Percentiles rank a stretch among this genome's conserved stretches.
Evolutionary conservation across 2,888 invertebrate genomes (phyloP).

Genomic region (Drosophila kambysellisi): DNA sequence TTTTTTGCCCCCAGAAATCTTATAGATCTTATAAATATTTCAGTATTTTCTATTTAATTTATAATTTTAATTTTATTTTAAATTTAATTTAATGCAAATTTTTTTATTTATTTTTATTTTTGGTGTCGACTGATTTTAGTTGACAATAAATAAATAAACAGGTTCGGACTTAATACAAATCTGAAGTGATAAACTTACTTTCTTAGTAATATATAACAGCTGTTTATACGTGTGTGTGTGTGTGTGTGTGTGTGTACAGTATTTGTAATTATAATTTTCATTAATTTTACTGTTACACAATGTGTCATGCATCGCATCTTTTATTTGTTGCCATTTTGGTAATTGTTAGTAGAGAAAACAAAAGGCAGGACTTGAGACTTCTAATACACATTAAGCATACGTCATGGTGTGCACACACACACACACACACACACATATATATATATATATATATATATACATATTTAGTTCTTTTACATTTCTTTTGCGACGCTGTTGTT

Average conservation of each 20-base stretch:
- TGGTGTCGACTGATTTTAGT: no score
- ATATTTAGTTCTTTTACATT: constrained; percentile 1
- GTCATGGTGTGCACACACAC: constrained; percentile 27
- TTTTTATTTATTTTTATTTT: no score
- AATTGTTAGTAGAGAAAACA: constrained; percentile 39
- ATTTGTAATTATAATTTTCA: constrained; percentile 19
- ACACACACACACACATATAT: constrained; percentile 1
- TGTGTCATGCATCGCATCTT: constrained; percentile 21
- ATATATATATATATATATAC: no score
- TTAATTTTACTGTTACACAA: constrained; percentile 52
- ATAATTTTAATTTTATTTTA: no score
- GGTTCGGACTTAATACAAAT: neutral
- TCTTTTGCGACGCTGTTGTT: constrained; percentile 3
- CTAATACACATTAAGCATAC: constrained; percentile 45
- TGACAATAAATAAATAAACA: neutral
- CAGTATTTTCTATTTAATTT: no score
- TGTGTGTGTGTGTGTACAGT: neutral
- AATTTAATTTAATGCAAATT: no score
- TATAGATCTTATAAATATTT: no score
- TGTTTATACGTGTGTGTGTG: neutral
- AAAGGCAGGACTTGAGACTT: constrained; percentile 10
- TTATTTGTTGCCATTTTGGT: constrained; percentile 39
- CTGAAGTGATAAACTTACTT: neutral
- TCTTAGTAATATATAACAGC: neutral
- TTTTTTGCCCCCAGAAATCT: no score